Evolutionary conservation across 1,140 invertebrate genomes (phyloP).

Genomic region (Drosophila ficusphila): DNA sequence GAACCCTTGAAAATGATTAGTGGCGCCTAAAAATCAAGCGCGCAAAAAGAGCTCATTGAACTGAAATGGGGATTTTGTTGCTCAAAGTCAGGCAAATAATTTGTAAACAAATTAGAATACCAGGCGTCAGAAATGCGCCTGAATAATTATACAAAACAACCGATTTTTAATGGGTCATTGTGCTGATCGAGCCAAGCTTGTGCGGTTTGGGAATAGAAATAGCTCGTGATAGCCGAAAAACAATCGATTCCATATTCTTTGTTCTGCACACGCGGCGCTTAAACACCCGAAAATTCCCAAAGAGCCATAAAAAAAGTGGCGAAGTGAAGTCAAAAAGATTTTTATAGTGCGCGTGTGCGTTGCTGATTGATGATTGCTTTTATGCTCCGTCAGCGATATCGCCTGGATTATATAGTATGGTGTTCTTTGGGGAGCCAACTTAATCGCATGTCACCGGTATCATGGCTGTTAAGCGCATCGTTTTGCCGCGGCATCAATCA

Average conservation of each 20-base stretch:
- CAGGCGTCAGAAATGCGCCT: conserved; percentile 27
- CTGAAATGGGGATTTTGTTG: conserved; percentile 28
- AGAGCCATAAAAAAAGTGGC: conserved; percentile 17
- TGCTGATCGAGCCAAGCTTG: conserved; percentile 12
- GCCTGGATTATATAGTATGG: conserved; percentile 5
- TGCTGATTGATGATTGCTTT: conserved; percentile 78
- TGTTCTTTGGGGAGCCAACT: conserved; percentile 1
- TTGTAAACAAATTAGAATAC: conserved; percentile 28
- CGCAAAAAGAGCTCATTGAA: conserved; percentile 55
- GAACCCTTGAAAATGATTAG: conserved; percentile 39
- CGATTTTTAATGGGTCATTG: conserved; percentile 44
- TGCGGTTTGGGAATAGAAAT: conserved; percentile 14
- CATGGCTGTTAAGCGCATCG: conserved; percentile 36
- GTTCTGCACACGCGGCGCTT: conserved; percentile 65
- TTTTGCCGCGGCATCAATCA: conserved; percentile 78
- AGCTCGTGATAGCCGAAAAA: conserved; percentile 4
- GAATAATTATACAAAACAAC: conserved; percentile 29
- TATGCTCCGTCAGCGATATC: conserved; percentile 51
- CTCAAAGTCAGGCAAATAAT: conserved; percentile 3
- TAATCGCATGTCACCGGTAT: conserved; percentile 27
- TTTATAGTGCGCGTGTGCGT: conserved; percentile 78
- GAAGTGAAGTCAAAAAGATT: conserved; percentile 43
- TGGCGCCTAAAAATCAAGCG: conserved; percentile 8
- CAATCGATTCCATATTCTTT: conserved; percentile 53
- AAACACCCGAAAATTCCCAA: conserved; percentile 16